Percentiles rank a stretch among this genome's conserved stretches.
These are phyloP conservation scores for Oscheius sp. DNA, from an alignment of 2,888 invertebrate species.

Conservation along the genomic window DNA sequence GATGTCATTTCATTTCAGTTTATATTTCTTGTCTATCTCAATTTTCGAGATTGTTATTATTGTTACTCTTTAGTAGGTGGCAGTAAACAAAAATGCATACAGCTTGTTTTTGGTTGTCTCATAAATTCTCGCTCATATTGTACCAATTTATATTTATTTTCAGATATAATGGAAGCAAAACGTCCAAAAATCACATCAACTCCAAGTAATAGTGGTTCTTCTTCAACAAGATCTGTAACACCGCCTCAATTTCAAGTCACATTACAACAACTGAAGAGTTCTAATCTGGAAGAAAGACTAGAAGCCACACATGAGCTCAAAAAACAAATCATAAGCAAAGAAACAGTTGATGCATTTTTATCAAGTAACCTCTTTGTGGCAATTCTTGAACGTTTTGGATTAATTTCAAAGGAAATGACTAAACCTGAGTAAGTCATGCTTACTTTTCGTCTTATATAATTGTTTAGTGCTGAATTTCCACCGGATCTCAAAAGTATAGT, in stretches of 20 bases:
- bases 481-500: conserved; percentile 23
- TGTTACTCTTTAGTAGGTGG: no score
- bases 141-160: no score
- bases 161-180: conserved; percentile 27
- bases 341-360: neutral
- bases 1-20: no score
- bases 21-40: no score
- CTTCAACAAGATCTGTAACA: neutral
- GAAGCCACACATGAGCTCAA: conserved; percentile 1
- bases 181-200: neutral
- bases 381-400: conserved; percentile 1
- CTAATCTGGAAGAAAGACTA: neutral
- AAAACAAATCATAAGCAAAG: conserved; percentile 14
- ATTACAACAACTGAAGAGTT: neutral
- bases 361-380: neutral
- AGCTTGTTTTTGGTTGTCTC: no score
- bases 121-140: no score
- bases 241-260: neutral
- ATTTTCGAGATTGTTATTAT: no score
- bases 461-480: conserved; percentile 11
- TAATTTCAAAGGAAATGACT: conserved; percentile 19
- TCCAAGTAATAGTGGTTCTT: neutral
- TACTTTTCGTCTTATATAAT: neutral
- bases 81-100: no score
- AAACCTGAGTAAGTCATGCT: conserved; percentile 30